A percentile compares a stretch with the other conserved stretches of the same genome.
These are phyloP conservation scores for Drosophila mettleri DNA, from an alignment of 2,888 invertebrate species.

Conservation along the genomic window DNA sequence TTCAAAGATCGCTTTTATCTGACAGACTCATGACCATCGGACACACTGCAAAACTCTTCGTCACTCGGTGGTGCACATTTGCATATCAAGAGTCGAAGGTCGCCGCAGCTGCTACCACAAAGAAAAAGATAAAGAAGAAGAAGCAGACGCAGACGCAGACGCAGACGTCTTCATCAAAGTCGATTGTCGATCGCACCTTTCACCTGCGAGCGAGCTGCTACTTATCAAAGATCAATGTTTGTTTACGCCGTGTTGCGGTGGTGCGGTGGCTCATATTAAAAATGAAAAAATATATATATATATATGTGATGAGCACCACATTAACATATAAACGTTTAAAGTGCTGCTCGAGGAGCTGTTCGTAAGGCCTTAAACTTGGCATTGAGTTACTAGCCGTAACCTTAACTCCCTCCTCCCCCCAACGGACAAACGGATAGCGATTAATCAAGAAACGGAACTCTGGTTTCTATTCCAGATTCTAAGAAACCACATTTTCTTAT, in stretches of 20 bases:
- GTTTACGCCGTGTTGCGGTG: slow-evolving; percentile 1
- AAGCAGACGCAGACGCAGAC: too few species aligned
- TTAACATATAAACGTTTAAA: slow-evolving; percentile 48
- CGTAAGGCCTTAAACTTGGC: slow-evolving; percentile 70
- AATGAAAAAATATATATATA: slow-evolving; percentile 12
- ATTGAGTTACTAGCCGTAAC: slow-evolving; percentile 52
- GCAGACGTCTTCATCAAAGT: slow-evolving; percentile 53
- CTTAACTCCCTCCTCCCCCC: not conserved
- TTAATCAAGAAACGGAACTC: slow-evolving; percentile 60
- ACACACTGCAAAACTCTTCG: slow-evolving; percentile 15
- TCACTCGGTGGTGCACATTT: slow-evolving; percentile 51
- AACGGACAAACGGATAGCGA: slow-evolving; percentile 41
- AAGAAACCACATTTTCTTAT: slow-evolving; percentile 56
- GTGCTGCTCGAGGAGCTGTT: slow-evolving; percentile 39
- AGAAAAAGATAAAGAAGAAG: slow-evolving; percentile 19
- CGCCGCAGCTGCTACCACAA: not conserved
- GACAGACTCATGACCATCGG: slow-evolving; percentile 26
- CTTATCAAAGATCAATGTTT: slow-evolving; percentile 40
- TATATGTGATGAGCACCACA: slow-evolving; percentile 33
- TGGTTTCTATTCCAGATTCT: slow-evolving; percentile 33
- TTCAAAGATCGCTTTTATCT: slow-evolving; percentile 16
- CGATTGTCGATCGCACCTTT: slow-evolving; percentile 55
- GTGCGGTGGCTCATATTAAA: not conserved
- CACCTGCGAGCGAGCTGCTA: slow-evolving; percentile 45
- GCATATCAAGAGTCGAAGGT: slow-evolving; percentile 57